Evolutionary conservation across 2,113 vertebrate species (phyloP), one percentile per base, ranked within the genome.

Genomic region (Oreochromis spilurus): DNA sequence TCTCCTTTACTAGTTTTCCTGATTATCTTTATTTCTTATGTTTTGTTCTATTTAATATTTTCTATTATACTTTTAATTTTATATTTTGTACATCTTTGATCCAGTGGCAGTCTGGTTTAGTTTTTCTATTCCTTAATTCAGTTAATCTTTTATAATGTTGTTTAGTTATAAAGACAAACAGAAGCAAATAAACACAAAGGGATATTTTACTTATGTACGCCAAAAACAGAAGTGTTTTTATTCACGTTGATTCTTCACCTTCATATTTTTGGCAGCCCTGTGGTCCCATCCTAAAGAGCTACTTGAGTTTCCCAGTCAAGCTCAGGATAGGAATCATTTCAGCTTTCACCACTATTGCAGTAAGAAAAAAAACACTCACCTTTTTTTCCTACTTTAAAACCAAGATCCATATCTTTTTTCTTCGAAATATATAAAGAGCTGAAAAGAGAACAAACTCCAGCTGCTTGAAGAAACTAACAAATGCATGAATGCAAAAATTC

Each of bases 301-400:
- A 95, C 88, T 57, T 94, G 79, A 89, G 82, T 38, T 94, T 95
- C 36, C 94, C 94, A 54, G 90, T 95, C 84, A 94, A 94, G 81
- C 87, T 95, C 12, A 55, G 90, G 43, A 94, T 95, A 12, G 95
- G 95, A 50, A 92, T 95, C 79, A 94, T 95, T 26, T 95, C 95
- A 7, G 91, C 94, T 11, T 86, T 95, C 3, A 88, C 94, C 83
- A 95, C 95, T 21, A 87, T 95, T 3, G 7, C 87, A 86, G 95
- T 95, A 75, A 75, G 62, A 67, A 88, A 34, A 55, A 50, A 6
- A 45, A n/a, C 4, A 72, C 67, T 72, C 40, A 72, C 7, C n/a
- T 48, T 48, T 75, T 9, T 16, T 24, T 48, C 7, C 16, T 29
- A 16, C 21, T n/a, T 50, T 34, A 4, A 62, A 45, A 45, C 8